Percentiles rank a stretch among this genome's conserved stretches.
Evolutionary conservation across 2,113 vertebrate genomes (phyloP).

Genomic region (Bos javanicus): DNA sequence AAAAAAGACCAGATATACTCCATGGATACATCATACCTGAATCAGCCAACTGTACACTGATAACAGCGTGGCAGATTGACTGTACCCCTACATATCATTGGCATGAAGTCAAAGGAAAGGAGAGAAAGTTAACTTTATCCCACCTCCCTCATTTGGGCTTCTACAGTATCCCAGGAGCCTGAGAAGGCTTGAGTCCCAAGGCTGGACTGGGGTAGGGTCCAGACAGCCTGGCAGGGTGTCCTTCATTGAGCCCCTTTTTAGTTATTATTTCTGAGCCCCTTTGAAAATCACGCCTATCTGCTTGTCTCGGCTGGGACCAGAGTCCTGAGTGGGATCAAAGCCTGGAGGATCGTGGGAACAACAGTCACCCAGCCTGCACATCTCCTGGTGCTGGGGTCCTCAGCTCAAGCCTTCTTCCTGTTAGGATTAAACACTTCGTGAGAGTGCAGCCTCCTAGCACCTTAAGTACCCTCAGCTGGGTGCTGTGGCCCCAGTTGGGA

Average conservation of each 20-base stretch:
- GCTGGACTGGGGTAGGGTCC: neutral
- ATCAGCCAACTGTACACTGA: neutral
- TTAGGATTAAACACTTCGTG: neutral
- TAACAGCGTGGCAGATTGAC: neutral
- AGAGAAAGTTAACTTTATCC: neutral
- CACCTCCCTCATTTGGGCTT: neutral
- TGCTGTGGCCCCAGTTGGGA: neutral
- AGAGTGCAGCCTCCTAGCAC: neutral
- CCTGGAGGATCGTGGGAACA: neutral
- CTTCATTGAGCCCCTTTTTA: neutral
- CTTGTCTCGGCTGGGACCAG: neutral
- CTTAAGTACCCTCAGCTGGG: neutral
- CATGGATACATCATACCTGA: neutral
- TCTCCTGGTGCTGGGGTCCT: neutral
- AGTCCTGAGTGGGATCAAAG: neutral
- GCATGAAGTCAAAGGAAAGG: neutral
- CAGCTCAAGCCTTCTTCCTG: neutral
- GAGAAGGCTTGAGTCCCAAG: neutral
- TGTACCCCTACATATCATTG: neutral
- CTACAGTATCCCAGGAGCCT: neutral
- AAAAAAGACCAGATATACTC: neutral
- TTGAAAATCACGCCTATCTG: neutral
- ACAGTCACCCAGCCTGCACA: neutral
- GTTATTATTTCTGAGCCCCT: neutral
- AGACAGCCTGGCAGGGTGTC: neutral